Base-by-base conservation (phyloP, 2,797 vertebrate genomes). In the Astyanax mexicanus region DNA sequence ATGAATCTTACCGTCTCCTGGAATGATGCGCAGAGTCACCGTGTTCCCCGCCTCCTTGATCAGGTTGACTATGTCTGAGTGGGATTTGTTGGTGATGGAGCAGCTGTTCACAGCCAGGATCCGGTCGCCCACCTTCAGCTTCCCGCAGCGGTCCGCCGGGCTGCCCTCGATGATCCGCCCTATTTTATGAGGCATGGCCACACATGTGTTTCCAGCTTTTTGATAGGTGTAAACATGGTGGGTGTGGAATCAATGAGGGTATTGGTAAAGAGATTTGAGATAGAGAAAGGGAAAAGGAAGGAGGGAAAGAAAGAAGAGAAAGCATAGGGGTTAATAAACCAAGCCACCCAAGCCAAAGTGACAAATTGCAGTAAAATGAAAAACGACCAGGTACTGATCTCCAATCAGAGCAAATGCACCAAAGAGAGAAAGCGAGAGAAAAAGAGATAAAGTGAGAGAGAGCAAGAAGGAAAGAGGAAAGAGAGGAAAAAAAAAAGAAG, bases 131-230 rank as follows among this genome's bases (percentile, higher is more conserved):
- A 99, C 98, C 90, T 99, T 99, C 93, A 99, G 95, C 93, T 96
- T 97, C 85, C 98, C 97, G 4, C 98, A 99, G 87, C 98, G 97
- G 92, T 99, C 98, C 5, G 98, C 98, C n/a, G 98, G 98, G 87
- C 98, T 99, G 85, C 97, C 98, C 91, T 99, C 98, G 84, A 99
- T 99, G 93, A 99, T 99, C 90, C 98, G 96, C 88, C 98, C 98
- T 98, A 99, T 99, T 98, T 99, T 99, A 95, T 99, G 98, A 94
- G 98, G 98, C 97, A 99, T 99, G 95, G 97, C 98, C 94, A 98
- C 98, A 98, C 97, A 98, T 93, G 97, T 96, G 96, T 99, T 99
- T 92, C 97, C 97, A 91, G 95, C 97, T 99, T 62, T 32, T 74
- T 74, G 51, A 71, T 57, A 74, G 72, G 79, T 75, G 13, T 84